Percentiles rank a stretch among this genome's conserved stretches.
phyloP scores from a whole-genome alignment of 2,888 invertebrate species.

The Polylopha cassiicola region DNA sequence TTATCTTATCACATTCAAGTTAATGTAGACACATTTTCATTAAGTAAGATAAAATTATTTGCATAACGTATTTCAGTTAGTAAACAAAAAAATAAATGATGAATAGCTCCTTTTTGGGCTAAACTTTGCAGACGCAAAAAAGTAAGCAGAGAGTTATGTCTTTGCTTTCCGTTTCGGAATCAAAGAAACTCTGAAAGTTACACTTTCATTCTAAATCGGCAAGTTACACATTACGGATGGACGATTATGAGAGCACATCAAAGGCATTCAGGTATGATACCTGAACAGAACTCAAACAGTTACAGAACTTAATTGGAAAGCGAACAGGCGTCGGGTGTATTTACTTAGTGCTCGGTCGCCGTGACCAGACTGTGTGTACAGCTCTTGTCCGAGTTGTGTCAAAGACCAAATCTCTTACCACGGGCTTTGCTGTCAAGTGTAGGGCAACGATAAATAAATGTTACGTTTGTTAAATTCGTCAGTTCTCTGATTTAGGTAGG shows the following conservation, averaged over 20 bases:
- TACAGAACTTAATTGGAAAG: slow-evolving; percentile 66
- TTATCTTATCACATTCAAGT: no score
- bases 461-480: no score
- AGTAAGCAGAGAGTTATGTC: no score
- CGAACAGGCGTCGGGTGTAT: slow-evolving; percentile 54
- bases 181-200: slow-evolving; percentile 4
- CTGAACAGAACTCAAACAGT: slow-evolving; percentile 57
- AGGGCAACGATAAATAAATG: no score
- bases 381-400: slow-evolving; percentile 59
- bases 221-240: slow-evolving; percentile 41
- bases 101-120: slow-evolving; percentile 6
- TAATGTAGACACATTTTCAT: no score
- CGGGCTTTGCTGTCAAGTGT: slow-evolving; percentile 9
- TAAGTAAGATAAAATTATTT: no score
- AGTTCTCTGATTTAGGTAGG: no score
- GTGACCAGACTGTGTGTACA: slow-evolving; percentile 57
- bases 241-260: slow-evolving; percentile 57
- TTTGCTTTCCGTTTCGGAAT: slow-evolving; percentile 7
- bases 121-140: slow-evolving; percentile 7
- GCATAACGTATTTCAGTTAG: no score
- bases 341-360: slow-evolving; percentile 48
- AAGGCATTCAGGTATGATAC: slow-evolving; percentile 58
- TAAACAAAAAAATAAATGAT: no score
- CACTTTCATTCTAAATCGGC: slow-evolving; percentile 23
- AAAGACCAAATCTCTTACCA: slow-evolving; percentile 40